Evolutionary conservation across 2,113 vertebrate genomes (phyloP).

Genomic region (Uropsilus gracilis): DNA sequence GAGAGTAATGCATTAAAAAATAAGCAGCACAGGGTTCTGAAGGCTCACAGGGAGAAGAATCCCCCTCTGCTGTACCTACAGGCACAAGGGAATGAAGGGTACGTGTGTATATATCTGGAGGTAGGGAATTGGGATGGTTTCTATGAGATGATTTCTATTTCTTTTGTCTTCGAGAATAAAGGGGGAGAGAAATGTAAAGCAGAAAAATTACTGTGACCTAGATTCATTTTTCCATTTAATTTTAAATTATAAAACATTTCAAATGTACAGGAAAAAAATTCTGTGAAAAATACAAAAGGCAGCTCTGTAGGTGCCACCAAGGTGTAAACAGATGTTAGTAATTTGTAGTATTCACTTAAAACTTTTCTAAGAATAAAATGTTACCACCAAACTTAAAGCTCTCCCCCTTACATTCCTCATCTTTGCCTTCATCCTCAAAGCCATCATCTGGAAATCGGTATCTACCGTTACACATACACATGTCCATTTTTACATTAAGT

Average conservation of each 20-base stretch:
- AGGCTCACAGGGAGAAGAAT: not conserved
- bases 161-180: not conserved
- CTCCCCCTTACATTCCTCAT: not conserved
- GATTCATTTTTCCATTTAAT: not conserved
- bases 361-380: constrained; percentile 24
- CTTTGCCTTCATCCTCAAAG: constrained; percentile 1
- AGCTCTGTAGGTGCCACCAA: not conserved
- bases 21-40: not conserved
- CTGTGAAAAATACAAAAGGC: constrained; percentile 14
- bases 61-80: not conserved
- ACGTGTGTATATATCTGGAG: not conserved
- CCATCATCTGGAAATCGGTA: not conserved
- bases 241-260: constrained; percentile 28
- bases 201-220: not conserved
- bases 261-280: not conserved
- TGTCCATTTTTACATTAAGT: not conserved
- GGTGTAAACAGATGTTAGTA: constrained; percentile 11
- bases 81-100: not conserved
- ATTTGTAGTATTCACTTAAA: constrained; percentile 8
- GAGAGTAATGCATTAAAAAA: not conserved
- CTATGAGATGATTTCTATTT: not conserved
- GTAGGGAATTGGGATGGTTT: not conserved
- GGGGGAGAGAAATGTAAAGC: not conserved
- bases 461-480: not conserved
- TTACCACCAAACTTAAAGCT: not conserved